These are phyloP conservation scores for Sycobia sp. DNA, from an alignment of 1,140 invertebrate genomes.

Conservation along the genomic window DNA sequence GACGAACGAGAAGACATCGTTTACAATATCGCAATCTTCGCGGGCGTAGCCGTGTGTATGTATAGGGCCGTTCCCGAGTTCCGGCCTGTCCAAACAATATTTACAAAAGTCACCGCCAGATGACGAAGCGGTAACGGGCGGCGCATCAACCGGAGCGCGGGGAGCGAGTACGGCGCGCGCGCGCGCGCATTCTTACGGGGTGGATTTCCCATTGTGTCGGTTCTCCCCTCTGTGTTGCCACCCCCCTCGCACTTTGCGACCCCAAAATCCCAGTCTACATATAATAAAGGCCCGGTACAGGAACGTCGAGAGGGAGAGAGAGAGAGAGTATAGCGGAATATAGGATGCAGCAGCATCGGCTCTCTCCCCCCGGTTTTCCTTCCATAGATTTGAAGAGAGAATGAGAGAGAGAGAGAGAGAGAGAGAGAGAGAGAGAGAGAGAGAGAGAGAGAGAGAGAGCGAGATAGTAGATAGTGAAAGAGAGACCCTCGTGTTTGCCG, in stretches of 20 bases:
- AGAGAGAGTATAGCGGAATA: no score
- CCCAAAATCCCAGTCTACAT: conserved; percentile 35
- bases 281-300: no score
- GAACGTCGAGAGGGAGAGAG: no score
- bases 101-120: conserved; percentile 62
- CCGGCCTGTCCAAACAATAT: conserved; percentile 42
- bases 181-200: conserved; percentile 49
- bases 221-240: no score
- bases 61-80: conserved; percentile 23
- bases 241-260: conserved; percentile 33
- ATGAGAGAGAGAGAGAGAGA: no score
- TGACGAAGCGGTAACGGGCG: conserved; percentile 50
- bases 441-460: neutral
- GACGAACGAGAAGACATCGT: no score
- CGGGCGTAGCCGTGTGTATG: conserved; percentile 24
- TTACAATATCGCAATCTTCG: conserved; percentile 24
- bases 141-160: neutral
- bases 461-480: neutral
- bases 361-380: no score
- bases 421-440: no score
- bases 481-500: conserved; percentile 46
- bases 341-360: no score
- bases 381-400: no score
- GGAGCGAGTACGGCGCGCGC: neutral
- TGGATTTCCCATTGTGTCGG: conserved; percentile 49